A percentile compares a stretch with the other conserved stretches of the same genome.
These are phyloP conservation scores for Eulemur mongoz DNA, from an alignment of 2,797 vertebrate genomes.

Conservation along the genomic window DNA sequence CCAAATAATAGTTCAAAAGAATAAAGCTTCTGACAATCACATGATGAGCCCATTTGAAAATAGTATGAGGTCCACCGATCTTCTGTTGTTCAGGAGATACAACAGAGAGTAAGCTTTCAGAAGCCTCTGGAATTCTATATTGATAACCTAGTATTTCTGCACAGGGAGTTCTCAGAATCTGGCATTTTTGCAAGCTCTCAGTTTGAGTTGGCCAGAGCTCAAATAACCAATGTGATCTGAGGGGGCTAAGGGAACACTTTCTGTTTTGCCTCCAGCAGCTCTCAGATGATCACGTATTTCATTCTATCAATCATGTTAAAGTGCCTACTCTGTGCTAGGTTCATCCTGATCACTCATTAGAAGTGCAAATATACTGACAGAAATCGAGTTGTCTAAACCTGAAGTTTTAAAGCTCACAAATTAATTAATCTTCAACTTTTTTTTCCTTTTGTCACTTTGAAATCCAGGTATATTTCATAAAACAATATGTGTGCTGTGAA, in stretches of 20 bases:
- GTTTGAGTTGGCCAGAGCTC: not conserved
- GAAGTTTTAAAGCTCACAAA: not conserved
- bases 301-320: not conserved
- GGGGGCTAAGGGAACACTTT: not conserved
- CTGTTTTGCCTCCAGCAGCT: not conserved
- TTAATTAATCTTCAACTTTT: not conserved
- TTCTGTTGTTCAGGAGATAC: not conserved
- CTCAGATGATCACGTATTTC: not conserved
- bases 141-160: not conserved
- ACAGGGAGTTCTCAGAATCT: not conserved
- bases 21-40: not conserved
- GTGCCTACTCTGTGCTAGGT: not conserved
- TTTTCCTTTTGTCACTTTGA: not conserved
- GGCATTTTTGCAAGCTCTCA: not conserved
- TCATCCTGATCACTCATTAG: not conserved
- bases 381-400: not conserved
- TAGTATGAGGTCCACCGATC: not conserved
- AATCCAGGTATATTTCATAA: conserved; percentile 32
- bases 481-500: conserved; percentile 4
- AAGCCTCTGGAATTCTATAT: not conserved
- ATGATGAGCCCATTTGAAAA: not conserved
- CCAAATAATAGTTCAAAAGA: conserved; percentile 38
- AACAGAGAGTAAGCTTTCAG: not conserved
- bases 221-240: not conserved
- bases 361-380: not conserved